Percentiles rank a stretch among this genome's conserved stretches.
These are phyloP conservation scores for Cairina moschata DNA, from an alignment of 2,113 vertebrate genomes.

Conservation along the genomic window DNA sequence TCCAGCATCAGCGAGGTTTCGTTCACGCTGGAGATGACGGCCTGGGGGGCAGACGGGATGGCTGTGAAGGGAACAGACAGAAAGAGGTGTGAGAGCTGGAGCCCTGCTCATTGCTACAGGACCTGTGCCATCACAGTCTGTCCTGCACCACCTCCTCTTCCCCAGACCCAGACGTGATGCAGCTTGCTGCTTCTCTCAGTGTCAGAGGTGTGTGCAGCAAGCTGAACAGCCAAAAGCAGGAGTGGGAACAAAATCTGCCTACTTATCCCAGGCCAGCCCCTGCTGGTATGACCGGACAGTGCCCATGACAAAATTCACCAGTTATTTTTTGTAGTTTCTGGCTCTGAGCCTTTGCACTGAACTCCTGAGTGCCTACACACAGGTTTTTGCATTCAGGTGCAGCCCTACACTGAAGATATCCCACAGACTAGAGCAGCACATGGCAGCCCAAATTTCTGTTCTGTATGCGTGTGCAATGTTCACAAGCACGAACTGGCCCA, in stretches of 20 bases:
- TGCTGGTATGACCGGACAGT: not conserved
- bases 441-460: not conserved
- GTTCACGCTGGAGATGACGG: slow-evolving; percentile 93
- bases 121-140: too few relatives aligned
- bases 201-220: not conserved
- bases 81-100: not conserved
- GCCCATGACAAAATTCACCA: not conserved
- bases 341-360: not conserved
- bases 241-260: not conserved
- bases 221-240: not conserved
- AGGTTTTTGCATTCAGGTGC: accelerated
- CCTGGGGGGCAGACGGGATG: slow-evolving; percentile 87
- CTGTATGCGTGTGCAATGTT: accelerated
- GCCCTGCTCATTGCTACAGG: not conserved
- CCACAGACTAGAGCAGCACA: not conserved
- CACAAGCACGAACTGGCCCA: not conserved
- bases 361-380: accelerated
- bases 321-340: not conserved
- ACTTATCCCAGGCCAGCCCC: not conserved
- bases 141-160: not conserved
- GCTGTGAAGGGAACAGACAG: slow-evolving; percentile 71
- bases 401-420: not conserved
- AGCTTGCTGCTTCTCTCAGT: not conserved
- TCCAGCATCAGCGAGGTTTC: slow-evolving; percentile 93
- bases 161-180: not conserved